These are phyloP conservation scores for Sicus ferrugineus DNA, from an alignment of 2,888 invertebrate genomes.

Conservation along the genomic window DNA sequence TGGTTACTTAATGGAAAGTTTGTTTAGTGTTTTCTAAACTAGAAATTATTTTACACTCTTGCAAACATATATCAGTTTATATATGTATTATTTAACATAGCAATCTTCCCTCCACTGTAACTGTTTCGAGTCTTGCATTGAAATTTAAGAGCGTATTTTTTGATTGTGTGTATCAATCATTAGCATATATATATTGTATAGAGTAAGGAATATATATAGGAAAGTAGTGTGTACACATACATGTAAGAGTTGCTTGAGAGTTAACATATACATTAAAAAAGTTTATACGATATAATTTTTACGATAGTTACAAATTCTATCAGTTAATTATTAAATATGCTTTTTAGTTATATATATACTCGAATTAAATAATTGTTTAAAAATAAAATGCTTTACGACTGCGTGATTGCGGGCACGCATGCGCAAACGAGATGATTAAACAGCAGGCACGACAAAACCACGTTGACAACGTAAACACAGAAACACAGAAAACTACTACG, in stretches of 20 bases:
- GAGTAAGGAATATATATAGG: conserved; percentile 4
- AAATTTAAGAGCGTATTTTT: conserved; percentile 28
- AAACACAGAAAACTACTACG: neutral
- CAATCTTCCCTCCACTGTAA: neutral
- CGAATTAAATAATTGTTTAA: conserved; percentile 23
- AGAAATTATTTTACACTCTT: no score
- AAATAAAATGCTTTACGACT: conserved; percentile 28
- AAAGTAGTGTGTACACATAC: neutral
- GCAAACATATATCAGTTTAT: neutral
- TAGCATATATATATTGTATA: conserved; percentile 19
- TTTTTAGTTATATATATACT: neutral
- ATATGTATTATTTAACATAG: conserved; percentile 3
- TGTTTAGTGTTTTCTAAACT: no score
- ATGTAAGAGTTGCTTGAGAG: conserved; percentile 28
- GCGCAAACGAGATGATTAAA: neutral
- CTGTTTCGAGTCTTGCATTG: conserved; percentile 3
- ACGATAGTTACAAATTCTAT: conserved; percentile 26
- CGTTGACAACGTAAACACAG: neutral
- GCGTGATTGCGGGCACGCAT: neutral
- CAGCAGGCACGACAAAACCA: neutral
- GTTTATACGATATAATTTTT: neutral
- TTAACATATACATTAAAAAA: conserved; percentile 33
- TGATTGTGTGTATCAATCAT: conserved; percentile 17
- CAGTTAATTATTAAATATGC: conserved; percentile 22
- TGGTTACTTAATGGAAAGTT: conserved; percentile 6